phyloP scores from a whole-genome alignment of 2,888 invertebrate species.

The Synanthedon andrenaeformis region DNA sequence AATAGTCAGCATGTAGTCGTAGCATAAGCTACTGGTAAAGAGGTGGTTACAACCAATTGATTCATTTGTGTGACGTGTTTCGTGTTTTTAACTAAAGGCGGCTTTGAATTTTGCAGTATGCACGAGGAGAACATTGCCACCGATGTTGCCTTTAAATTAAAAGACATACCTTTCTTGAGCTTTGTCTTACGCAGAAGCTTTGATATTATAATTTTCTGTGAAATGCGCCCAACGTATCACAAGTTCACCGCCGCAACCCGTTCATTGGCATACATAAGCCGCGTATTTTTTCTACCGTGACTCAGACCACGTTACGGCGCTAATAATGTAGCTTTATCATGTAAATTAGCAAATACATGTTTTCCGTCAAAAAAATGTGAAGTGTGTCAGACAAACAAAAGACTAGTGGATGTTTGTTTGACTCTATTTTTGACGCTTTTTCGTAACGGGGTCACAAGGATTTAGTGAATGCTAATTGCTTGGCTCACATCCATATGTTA shows the following conservation, averaged over 20 bases:
- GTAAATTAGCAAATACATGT: conserved; percentile 20
- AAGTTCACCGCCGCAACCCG: conserved; percentile 4
- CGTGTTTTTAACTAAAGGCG: too few relatives aligned
- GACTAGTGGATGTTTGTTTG: conserved; percentile 1
- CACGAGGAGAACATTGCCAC: too few relatives aligned
- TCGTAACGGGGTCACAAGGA: not conserved
- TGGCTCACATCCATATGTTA: not conserved
- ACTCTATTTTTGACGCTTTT: not conserved
- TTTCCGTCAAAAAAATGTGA: conserved; percentile 13
- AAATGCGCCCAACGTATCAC: not conserved
- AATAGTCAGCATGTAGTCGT: too few relatives aligned
- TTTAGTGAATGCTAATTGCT: not conserved
- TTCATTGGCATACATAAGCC: conserved; percentile 18
- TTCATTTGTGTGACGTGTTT: too few relatives aligned
- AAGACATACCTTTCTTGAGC: too few relatives aligned
- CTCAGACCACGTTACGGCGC: conserved; percentile 11
- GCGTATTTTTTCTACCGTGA: conserved; percentile 10
- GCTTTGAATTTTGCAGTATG: too few relatives aligned
- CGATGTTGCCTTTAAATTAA: too few relatives aligned
- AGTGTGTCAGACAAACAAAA: conserved; percentile 25
- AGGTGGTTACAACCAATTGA: too few relatives aligned
- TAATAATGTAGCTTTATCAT: conserved; percentile 22
- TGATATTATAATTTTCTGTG: too few relatives aligned
- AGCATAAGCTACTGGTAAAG: too few relatives aligned
- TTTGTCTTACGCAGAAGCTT: too few relatives aligned